Percentiles rank a stretch among this genome's conserved stretches.
phyloP scores from a whole-genome alignment of 2,113 vertebrate genomes.

The Epinephelus fuscoguttatus region DNA sequence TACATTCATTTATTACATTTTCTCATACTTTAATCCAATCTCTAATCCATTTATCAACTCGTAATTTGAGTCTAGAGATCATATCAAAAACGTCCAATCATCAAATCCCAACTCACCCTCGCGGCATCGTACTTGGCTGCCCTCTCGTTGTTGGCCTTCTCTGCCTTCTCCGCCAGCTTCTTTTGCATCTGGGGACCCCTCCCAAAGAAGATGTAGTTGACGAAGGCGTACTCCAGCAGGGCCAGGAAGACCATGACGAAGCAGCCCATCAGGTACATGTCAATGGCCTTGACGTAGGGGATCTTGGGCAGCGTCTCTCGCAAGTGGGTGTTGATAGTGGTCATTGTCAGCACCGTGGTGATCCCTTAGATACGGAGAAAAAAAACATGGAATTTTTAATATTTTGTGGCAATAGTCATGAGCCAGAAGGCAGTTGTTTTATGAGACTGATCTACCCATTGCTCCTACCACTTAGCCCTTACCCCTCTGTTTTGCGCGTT shows the following conservation, averaged over 20 bases:
- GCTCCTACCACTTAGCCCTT: no score
- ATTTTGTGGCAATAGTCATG: neutral
- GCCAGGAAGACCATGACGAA: slow-evolving; percentile 95
- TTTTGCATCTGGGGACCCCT: slow-evolving; percentile 93
- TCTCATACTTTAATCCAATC: neutral
- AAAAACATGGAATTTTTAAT: neutral
- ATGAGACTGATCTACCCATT: no score
- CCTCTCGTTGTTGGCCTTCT: slow-evolving; percentile 91
- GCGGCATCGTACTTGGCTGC: slow-evolving; percentile 88
- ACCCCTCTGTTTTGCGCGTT: no score
- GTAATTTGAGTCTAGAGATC: neutral
- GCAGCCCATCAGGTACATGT: slow-evolving; percentile 95
- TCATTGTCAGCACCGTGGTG: slow-evolving; percentile 94
- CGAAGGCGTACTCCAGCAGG: slow-evolving; percentile 93
- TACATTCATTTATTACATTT: neutral
- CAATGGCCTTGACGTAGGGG: slow-evolving; percentile 93
- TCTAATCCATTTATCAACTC: neutral
- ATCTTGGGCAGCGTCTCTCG: slow-evolving; percentile 93
- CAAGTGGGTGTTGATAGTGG: slow-evolving; percentile 93
- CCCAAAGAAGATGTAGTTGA: slow-evolving; percentile 95
- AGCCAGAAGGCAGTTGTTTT: neutral
- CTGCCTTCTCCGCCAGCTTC: slow-evolving; percentile 92
- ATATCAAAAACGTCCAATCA: neutral
- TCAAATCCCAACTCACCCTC: slow-evolving; percentile 81
- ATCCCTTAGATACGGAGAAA: slow-evolving; percentile 81